Evolutionary conservation across 2,797 vertebrate species (phyloP), one percentile per base, ranked within the genome.

Genomic region (Remorina albescens): DNA sequence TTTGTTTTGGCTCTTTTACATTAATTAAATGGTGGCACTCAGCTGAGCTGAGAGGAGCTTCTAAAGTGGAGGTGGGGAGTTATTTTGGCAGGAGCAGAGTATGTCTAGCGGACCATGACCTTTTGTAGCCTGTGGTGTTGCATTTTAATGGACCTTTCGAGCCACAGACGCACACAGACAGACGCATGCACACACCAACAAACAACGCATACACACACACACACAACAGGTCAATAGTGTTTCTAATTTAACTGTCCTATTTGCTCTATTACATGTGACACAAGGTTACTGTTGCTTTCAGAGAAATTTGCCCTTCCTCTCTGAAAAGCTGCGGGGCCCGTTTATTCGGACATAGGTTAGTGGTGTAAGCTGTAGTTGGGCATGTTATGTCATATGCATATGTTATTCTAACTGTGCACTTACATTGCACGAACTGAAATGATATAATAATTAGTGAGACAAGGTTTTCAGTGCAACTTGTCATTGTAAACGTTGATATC

Each of bases 121-220:
- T 79, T 83, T 81, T 82, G 82, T 85, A 77, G 82, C 86, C 86
- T 88, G 86, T 89, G 90, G 88, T 87, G 82, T 68, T 85, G 71
- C 64, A 81, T 85, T 92, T 86, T 87, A 91, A 91, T 80, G 86
- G 86, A 76, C 76, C 78, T 89, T 79, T 89, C 85, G 65, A 78
- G 55, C 76, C 81, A 69, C 74, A 71, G 56, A 81, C 72, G 70
- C 66, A 42, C 23, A 19, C 41, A 44, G 5, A 8, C 41, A 41
- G 13, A n/a, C 51, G 32, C 18, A 55, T 18, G 19, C 41, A 19
- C 41, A 42, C 41, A 32, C 30, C n/a, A n/a, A n/a, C n/a, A n/a
- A n/a, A n/a, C n/a, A n/a, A 34, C 32, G 9, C 32, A 34, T 8
- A 34, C 21, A 50, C 30, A 12, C 23, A 50, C 58, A 26, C 26